Base-by-base conservation (phyloP, 2,888 invertebrate species). In the Doris montereyensis region DNA sequence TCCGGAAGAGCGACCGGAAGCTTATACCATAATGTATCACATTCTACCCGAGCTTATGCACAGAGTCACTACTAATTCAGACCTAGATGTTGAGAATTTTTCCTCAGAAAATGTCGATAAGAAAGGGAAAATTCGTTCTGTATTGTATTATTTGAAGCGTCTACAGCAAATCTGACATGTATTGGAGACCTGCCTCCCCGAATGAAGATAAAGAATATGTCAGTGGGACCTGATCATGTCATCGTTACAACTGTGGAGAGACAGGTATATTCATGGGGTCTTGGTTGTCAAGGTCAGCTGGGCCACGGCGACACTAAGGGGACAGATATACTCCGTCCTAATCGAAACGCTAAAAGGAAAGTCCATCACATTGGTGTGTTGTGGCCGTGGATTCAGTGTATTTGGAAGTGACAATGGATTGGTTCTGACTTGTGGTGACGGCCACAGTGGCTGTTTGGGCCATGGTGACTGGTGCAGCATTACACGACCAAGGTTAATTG, bases 231-330 rank as follows among this genome's bases (percentile, higher is more conserved):
- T 17, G 89, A 90, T 78, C 92, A 92, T 87, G 89, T 90, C 77
- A 89, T 92, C 60, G 91, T 90, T 17, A 88, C 92, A n/a, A 90
- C 91, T 65, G 87, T 85, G 91, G 94, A 95, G 88, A 93, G 93
- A 28, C 91, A 93, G 57, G 94, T 94, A 1, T 95, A 93, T 87
- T 93, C 94, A 0, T 95, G 95, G 95, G 95, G 95, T 24, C 93
- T 94, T 86, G 94, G 94, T 26, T 90, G 91, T 5, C 92, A 93
- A 86, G 95, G 95, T 0, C 95, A 95, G 88, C 91, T 95, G 70
- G 95, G 94, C 58, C 89, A 92, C 80, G 92, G 92, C 0, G 86
- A 88, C 65, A 84, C 85, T 1, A 85, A 86, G 65, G 84, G 93
- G 92, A 92, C 92, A 79, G 92, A 92, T 68, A 92, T 92, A 86